Percentiles rank a stretch among this genome's conserved stretches.
phyloP scores from a whole-genome alignment of 2,113 vertebrate species.

The Psammodynastes pulverulentus region DNA sequence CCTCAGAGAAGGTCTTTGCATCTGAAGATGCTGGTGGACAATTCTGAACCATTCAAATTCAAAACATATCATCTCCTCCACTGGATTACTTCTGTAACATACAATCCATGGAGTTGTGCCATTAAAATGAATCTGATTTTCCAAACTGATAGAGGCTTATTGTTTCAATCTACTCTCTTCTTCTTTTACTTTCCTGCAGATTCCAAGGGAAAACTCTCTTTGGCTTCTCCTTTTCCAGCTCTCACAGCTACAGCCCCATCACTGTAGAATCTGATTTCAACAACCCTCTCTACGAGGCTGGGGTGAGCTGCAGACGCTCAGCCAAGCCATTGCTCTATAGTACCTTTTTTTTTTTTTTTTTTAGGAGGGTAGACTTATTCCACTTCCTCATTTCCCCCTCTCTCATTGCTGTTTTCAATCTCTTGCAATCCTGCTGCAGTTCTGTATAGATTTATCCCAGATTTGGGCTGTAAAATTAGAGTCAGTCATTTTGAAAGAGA shows the following conservation, averaged over 20 bases:
- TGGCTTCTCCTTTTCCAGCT: constrained; percentile 86
- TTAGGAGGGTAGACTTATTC: background rate
- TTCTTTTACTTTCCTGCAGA: constrained; percentile 45
- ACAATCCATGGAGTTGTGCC: background rate
- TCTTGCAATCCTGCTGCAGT: background rate
- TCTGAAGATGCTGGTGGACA: background rate
- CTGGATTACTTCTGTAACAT: background rate
- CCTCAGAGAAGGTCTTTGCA: background rate
- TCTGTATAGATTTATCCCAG: background rate
- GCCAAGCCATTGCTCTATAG: too few relatives aligned
- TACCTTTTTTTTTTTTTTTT: background rate
- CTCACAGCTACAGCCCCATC: constrained; percentile 90
- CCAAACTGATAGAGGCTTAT: background rate
- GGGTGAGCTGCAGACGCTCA: constrained; percentile 70
- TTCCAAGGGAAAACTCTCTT: constrained; percentile 89
- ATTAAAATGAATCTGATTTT: background rate
- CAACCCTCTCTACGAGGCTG: constrained; percentile 92
- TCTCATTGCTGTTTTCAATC: background rate
- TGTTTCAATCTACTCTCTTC: background rate
- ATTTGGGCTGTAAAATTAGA: background rate
- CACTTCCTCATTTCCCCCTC: background rate
- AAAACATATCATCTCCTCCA: background rate
- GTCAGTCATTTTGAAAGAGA: background rate
- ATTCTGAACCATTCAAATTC: background rate
- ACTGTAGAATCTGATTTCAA: constrained; percentile 91